These are phyloP conservation scores for Dorcus parallelipipedus DNA, from an alignment of 2,888 invertebrate genomes.

Conservation along the genomic window DNA sequence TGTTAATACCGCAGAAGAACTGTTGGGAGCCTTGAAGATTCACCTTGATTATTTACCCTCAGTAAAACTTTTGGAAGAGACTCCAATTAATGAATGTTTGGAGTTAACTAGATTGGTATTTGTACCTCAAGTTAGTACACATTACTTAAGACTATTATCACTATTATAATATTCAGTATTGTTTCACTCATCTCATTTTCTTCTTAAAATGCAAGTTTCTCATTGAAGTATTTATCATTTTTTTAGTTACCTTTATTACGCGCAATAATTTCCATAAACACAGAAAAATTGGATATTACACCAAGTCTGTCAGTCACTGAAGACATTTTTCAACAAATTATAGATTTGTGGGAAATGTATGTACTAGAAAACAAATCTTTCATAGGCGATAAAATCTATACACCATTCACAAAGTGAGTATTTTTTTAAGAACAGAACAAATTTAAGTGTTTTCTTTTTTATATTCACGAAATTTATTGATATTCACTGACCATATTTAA, in stretches of 20 bases:
- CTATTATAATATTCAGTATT: neutral
- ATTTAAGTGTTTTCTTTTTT: too few species aligned
- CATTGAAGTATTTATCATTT: slow-evolving; percentile 19
- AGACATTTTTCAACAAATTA: slow-evolving; percentile 59
- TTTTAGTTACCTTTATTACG: slow-evolving; percentile 61
- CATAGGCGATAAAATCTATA: slow-evolving; percentile 66
- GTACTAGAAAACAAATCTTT: slow-evolving; percentile 67
- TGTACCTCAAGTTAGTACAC: slow-evolving; percentile 41
- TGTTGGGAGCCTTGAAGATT: slow-evolving; percentile 54
- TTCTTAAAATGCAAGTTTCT: slow-evolving; percentile 10
- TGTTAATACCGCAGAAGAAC: slow-evolving; percentile 58
- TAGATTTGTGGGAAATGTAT: slow-evolving; percentile 64
- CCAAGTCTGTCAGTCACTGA: slow-evolving; percentile 62
- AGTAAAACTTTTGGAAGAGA: slow-evolving; percentile 44
- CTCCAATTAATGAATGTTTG: slow-evolving; percentile 51
- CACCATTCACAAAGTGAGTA: slow-evolving; percentile 68
- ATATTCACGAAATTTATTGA: too few species aligned
- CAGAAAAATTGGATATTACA: slow-evolving; percentile 49
- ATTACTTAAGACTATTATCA: slow-evolving; percentile 45
- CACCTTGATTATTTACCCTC: slow-evolving; percentile 56
- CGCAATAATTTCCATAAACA: slow-evolving; percentile 53
- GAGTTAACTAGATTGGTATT: slow-evolving; percentile 49
- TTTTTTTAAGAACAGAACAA: neutral
- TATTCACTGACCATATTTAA: neutral
- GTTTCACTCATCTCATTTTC: neutral